Evolutionary conservation across 2,888 invertebrate genomes (phyloP).

Genomic region (Trissoscelio sp.): DNA sequence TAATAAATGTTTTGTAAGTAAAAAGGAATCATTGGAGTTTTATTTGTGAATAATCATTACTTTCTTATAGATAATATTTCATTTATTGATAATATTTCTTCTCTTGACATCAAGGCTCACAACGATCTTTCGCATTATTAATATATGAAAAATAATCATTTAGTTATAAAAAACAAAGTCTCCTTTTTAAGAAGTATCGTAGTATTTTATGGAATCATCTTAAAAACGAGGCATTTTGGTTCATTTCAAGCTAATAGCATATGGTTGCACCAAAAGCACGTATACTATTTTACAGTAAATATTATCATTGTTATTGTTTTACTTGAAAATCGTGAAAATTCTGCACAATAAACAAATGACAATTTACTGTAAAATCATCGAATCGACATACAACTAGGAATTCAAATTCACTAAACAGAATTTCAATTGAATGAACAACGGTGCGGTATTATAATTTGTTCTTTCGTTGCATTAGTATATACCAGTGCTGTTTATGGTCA

Average conservation of each 20-base stretch:
- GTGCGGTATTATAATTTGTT: constrained; percentile 13
- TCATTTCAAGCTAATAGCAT: neutral
- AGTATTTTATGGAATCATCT: neutral
- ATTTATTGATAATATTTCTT: constrained; percentile 28
- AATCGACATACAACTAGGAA: neutral
- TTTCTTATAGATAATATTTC: constrained; percentile 9
- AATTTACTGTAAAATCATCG: neutral
- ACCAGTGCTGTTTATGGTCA: neutral
- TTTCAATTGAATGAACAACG: neutral
- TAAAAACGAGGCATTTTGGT: neutral
- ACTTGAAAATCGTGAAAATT: too few relatives aligned
- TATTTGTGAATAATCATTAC: constrained; percentile 12
- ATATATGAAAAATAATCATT: constrained; percentile 44
- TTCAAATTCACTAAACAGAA: neutral
- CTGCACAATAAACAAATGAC: too few relatives aligned
- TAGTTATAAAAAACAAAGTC: constrained; percentile 6
- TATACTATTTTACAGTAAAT: too few relatives aligned
- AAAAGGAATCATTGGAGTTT: constrained; percentile 10
- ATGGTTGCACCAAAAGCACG: neutral
- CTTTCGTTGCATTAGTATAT: constrained; percentile 5
- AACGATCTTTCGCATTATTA: neutral
- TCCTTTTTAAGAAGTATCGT: neutral
- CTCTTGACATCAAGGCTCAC: constrained; percentile 4
- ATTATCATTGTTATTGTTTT: neutral
- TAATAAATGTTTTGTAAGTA: constrained; percentile 63